phyloP scores from a whole-genome alignment of 1,140 invertebrate genomes.

The Oncopodura yosiiana region DNA sequence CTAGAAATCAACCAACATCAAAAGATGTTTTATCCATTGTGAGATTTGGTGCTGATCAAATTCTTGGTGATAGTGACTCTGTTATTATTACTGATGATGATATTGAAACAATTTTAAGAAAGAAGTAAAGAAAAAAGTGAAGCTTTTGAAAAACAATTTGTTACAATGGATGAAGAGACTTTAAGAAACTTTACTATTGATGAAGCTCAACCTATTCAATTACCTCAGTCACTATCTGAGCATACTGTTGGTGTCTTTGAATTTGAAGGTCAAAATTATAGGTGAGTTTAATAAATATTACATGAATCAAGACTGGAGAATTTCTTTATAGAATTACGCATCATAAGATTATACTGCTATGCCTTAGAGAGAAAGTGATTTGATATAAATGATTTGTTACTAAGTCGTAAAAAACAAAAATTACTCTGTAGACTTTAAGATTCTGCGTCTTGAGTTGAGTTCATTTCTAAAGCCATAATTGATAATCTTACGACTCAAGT shows the following conservation, averaged over 20 bases:
- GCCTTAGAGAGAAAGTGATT: too few species aligned
- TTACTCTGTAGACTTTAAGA: too few species aligned
- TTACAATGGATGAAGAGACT: constrained; percentile 7
- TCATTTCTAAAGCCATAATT: too few species aligned
- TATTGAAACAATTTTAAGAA: constrained; percentile 24
- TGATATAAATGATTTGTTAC: too few species aligned
- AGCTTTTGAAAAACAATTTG: constrained; percentile 2
- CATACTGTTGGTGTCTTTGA: constrained; percentile 1
- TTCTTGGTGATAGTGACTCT: constrained; percentile 5
- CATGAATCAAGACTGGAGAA: too few species aligned
- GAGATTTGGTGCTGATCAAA: constrained; percentile 24
- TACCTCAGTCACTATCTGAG: background rate
- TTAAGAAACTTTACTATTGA: constrained; percentile 18
- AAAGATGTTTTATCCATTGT: constrained; percentile 25
- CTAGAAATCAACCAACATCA: background rate
- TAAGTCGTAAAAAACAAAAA: too few species aligned
- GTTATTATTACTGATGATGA: constrained; percentile 22
- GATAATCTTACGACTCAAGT: too few species aligned
- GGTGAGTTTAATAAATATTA: constrained; percentile 6
- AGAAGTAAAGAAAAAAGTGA: constrained; percentile 10
- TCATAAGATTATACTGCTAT: too few species aligned
- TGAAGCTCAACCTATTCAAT: background rate
- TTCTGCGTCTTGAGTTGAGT: too few species aligned
- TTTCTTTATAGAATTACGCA: too few species aligned
- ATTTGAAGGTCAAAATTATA: constrained; percentile 29